These are phyloP conservation scores for Cyprinodon variegatus DNA, from an alignment of 2,113 vertebrate species.

Conservation along the genomic window DNA sequence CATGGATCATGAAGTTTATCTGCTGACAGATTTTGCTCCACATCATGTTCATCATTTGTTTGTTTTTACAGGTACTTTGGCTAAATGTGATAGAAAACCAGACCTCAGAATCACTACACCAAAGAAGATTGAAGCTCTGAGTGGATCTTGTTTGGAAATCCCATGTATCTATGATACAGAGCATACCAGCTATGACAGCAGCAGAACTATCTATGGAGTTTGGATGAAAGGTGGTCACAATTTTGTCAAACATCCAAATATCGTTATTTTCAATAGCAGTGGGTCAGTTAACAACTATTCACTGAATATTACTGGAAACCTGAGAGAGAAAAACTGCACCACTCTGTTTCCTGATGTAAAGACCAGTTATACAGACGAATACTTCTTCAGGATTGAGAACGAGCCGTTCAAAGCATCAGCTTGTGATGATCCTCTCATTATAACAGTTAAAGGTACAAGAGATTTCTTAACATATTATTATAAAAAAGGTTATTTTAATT, in stretches of 20 bases:
- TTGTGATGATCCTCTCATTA: not conserved
- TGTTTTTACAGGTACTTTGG: conserved; percentile 19
- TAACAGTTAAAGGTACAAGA: conserved; percentile 44
- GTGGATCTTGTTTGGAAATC: conserved; percentile 59
- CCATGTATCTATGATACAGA: conserved; percentile 44
- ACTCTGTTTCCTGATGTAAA: conserved; percentile 43
- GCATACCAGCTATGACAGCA: rapidly evolving
- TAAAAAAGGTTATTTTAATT: no score
- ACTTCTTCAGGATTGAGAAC: conserved; percentile 54
- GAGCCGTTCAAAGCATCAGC: rapidly evolving
- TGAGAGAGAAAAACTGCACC: conserved; percentile 51
- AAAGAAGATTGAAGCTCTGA: conserved; percentile 33
- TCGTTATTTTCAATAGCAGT: not conserved
- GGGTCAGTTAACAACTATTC: not conserved
- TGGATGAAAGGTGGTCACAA: conserved; percentile 27
- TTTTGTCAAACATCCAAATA: rapidly evolving
- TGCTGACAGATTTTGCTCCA: not conserved
- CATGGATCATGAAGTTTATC: no score
- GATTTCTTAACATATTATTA: not conserved
- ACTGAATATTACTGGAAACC: conserved; percentile 50
- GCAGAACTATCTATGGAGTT: not conserved
- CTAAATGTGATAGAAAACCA: rapidly evolving
- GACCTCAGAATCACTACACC: not conserved
- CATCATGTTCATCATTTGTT: not conserved
- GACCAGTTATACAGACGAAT: not conserved